Conservation (phyloP, 2,797 vertebrate species). For the Percopsis omiscomaycus region DNA sequence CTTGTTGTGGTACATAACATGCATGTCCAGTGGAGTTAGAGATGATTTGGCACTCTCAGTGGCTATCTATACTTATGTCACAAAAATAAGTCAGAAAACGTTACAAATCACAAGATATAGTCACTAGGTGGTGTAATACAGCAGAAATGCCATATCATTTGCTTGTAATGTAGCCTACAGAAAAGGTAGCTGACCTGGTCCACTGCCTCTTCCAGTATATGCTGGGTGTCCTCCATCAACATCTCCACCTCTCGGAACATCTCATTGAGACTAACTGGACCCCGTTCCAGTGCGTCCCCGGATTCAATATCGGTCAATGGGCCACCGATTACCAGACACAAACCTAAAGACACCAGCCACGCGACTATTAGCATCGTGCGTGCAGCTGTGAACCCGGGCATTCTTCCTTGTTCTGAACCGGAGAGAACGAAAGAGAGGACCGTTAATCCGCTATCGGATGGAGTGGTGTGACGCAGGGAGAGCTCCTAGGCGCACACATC, state of each 20-base stretch:
- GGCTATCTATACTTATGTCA: conserved; percentile 77
- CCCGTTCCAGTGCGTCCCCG: conserved; percentile 60
- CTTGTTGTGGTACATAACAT: conserved; percentile 74
- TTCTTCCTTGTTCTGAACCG: conserved; percentile 18
- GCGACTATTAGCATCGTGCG: conserved; percentile 37
- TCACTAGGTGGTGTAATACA: not conserved
- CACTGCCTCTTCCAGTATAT: conserved; percentile 88
- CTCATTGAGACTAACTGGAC: conserved; percentile 82
- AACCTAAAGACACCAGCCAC: conserved; percentile 46
- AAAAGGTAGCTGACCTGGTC: conserved; percentile 82
- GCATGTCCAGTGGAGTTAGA: conserved; percentile 69
- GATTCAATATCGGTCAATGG: conserved; percentile 13
- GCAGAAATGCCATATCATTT: not conserved
- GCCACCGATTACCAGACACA: conserved; percentile 45
- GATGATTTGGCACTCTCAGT: conserved; percentile 82
- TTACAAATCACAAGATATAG: too few species aligned
- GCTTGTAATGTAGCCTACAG: too few species aligned
- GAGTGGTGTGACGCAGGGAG: conserved; percentile 48
- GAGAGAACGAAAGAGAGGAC: not conserved
- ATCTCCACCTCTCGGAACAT: conserved; percentile 92
- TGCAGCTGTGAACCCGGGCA: conserved; percentile 26
- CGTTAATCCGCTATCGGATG: not conserved
- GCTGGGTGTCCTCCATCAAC: conserved; percentile 91
- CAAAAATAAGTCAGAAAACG: too few species aligned
- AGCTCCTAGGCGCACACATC: conserved; percentile 50